phyloP scores from a whole-genome alignment of 2,113 vertebrate genomes.

The Todiramphus chloris region DNA sequence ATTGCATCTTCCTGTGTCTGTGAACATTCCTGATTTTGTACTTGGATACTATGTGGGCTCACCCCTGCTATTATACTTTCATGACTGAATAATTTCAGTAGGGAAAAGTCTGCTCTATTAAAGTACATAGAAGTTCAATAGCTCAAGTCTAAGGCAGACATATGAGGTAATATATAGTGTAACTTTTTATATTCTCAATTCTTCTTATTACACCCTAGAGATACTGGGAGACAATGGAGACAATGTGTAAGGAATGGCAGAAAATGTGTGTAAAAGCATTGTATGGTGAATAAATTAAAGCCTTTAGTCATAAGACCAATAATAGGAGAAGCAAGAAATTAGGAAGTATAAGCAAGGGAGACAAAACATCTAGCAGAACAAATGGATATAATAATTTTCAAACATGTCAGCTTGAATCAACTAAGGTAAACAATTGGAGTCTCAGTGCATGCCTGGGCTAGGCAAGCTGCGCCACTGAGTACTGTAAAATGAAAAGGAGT shows the following conservation, averaged over 20 bases:
- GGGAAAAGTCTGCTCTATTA: neutral
- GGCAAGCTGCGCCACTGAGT: conserved; percentile 44
- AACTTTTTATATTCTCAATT: conserved; percentile 31
- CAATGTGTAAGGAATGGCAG: conserved; percentile 28
- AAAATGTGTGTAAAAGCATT: conserved; percentile 9
- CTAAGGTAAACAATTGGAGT: conserved; percentile 64
- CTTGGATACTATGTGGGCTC: neutral
- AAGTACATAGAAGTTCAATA: neutral
- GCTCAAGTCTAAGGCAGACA: conserved; percentile 27
- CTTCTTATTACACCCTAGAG: conserved; percentile 9
- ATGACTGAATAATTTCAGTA: conserved; percentile 22
- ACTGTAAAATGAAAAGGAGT: conserved; percentile 53
- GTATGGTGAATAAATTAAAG: conserved; percentile 72
- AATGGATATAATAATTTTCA: conserved; percentile 63
- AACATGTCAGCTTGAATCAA: conserved; percentile 50
- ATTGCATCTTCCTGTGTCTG: neutral
- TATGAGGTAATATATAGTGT: conserved; percentile 43
- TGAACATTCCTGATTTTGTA: neutral
- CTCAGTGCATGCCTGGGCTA: conserved; percentile 45
- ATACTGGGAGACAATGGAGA: conserved; percentile 31
- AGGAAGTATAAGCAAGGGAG: conserved; percentile 50
- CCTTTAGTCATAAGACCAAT: conserved; percentile 73
- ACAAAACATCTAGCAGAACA: conserved; percentile 64
- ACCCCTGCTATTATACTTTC: conserved; percentile 6
- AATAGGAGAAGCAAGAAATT: conserved; percentile 59